Evolutionary conservation across 2,797 vertebrate species (phyloP), one percentile per base, ranked within the genome.

Genomic region (Gadopsis marmoratus): DNA sequence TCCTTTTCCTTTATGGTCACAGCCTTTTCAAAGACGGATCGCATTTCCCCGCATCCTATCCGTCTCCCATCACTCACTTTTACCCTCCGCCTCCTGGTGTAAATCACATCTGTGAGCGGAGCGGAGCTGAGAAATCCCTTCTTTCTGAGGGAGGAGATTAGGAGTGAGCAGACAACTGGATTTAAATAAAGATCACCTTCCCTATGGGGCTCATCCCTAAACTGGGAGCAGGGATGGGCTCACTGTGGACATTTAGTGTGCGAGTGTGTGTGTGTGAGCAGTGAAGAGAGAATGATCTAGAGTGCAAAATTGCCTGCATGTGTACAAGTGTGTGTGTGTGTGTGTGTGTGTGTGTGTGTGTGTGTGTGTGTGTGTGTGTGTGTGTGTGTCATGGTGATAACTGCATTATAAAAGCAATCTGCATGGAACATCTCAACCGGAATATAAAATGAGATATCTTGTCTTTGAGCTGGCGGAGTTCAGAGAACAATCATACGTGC

Each of bases 101-200:
- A 90, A 92, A 90, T 90, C 90, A 89, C 88, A 91, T 91, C 91
- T 89, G 86, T 73, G 80, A 84, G 76, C 55, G 4, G 63, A 77
- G 61, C 81, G 26, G 66, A 66, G 83, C 71, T 16, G 51, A 74
- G 63, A 85, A 88, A 89, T 90, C 88, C 83, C 76, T 73, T 65
- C 86, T 90, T 86, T 92, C 86, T 88, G 78, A 79, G 81, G 83
- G 77, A 86, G 78, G 78, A 91, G 92, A 94, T 94, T 92, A 92
- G 87, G 88, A 85, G 41, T 64, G 82, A 83, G 74, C 89, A 90
- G 83, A 88, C 86, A 82, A 91, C 84, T 89, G 89, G 86, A 94
- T 93, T 93, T 92, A 91, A 93, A 93, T 93, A 94, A 90, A 91
- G 91, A 91, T 88, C 91, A 71, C 82, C 88, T 91, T 89, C 91